These are phyloP conservation scores for Antheraea yamamai DNA, from an alignment of 2,888 invertebrate genomes.

Conservation along the genomic window DNA sequence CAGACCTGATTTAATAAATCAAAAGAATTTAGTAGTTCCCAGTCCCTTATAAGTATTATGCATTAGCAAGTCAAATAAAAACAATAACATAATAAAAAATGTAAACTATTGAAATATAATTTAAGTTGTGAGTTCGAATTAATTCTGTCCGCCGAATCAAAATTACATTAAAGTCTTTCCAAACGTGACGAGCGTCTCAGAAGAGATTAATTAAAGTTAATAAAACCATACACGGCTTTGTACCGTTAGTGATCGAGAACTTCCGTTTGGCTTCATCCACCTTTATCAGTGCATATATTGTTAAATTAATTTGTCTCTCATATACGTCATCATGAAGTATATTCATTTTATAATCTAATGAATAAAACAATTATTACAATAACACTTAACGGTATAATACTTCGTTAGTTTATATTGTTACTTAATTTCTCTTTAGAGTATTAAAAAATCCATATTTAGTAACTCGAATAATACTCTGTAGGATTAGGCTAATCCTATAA, in stretches of 20 bases:
- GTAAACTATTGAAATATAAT: neutral
- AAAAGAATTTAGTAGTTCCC: too few relatives aligned
- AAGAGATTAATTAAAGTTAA: neutral
- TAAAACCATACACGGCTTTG: constrained; percentile 10
- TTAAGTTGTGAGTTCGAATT: neutral
- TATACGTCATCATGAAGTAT: neutral
- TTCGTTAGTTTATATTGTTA: neutral
- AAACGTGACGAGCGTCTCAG: neutral
- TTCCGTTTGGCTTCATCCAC: neutral
- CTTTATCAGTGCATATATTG: neutral
- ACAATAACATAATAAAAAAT: too few relatives aligned
- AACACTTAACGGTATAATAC: neutral
- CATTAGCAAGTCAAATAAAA: too few relatives aligned
- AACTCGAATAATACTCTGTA: neutral
- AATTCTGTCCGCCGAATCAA: neutral
- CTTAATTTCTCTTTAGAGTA: neutral
- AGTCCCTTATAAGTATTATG: too few relatives aligned
- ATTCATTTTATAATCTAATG: neutral
- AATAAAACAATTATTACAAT: neutral
- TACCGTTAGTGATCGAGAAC: constrained; percentile 13
- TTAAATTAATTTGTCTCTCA: neutral
- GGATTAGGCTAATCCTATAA: neutral
- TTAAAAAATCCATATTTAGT: neutral
- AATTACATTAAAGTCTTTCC: neutral
- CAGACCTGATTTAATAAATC: too few relatives aligned